Evolutionary conservation across 2,797 vertebrate species (phyloP).

Genomic region (Mormyrus hasselquistii): DNA sequence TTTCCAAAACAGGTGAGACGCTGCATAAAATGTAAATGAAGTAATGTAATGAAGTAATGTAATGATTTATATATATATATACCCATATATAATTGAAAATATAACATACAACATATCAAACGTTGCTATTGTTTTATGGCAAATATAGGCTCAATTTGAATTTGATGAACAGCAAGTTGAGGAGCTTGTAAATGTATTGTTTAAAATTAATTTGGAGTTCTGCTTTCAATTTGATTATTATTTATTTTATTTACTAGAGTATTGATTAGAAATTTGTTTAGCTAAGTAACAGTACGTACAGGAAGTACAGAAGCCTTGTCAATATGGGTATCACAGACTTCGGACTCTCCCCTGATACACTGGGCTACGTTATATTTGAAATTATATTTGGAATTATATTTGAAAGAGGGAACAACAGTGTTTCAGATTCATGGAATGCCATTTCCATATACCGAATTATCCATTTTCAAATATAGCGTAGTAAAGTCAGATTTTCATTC

Average conservation of each 20-base stretch:
- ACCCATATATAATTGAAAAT: not conserved
- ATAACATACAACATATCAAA: not conserved
- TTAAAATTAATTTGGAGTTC: not conserved
- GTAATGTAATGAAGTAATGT: not conserved
- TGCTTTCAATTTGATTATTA: not conserved
- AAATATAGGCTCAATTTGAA: not conserved
- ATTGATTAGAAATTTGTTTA: not conserved
- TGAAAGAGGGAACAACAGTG: not conserved
- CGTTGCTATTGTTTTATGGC: not conserved
- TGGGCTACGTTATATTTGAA: not conserved
- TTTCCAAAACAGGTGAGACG: not conserved
- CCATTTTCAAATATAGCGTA: not conserved
- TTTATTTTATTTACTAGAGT: not conserved
- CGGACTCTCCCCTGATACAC: not conserved
- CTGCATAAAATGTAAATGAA: not conserved
- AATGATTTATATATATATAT: not conserved
- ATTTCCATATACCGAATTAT: not conserved
- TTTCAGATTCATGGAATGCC: not conserved
- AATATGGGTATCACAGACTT: not conserved
- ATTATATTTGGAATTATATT: not conserved
- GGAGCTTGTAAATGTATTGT: not conserved
- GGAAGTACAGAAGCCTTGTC: not conserved
- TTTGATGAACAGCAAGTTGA: not conserved
- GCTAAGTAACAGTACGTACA: not conserved
- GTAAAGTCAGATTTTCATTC: not conserved